phyloP scores from a whole-genome alignment of 2,888 invertebrate genomes.

The Thecophora atra region DNA sequence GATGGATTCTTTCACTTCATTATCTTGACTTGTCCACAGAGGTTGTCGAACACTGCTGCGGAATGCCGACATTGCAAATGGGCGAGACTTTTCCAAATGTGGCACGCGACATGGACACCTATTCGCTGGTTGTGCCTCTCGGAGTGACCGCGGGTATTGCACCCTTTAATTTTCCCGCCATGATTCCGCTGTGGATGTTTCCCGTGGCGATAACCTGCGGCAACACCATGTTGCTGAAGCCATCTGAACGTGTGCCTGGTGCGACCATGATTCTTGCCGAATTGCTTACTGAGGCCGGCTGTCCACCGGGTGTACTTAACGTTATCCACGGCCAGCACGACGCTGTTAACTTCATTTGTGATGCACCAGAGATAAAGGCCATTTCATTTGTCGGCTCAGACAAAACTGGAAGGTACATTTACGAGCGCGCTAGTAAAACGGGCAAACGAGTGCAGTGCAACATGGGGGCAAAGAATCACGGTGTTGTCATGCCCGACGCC shows the following conservation, averaged over 20 bases:
- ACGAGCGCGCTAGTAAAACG: slow-evolving; percentile 86
- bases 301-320: slow-evolving; percentile 96
- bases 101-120: slow-evolving; percentile 96
- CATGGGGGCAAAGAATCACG: slow-evolving; percentile 99
- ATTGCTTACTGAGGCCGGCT: slow-evolving; percentile 90
- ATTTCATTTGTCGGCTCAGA: slow-evolving; percentile 99
- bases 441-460: slow-evolving; percentile 98
- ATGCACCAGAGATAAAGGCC: slow-evolving; percentile 93
- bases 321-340: slow-evolving; percentile 96
- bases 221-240: slow-evolving; percentile 94
- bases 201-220: slow-evolving; percentile 88
- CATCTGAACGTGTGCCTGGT: slow-evolving; percentile 97
- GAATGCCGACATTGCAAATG: slow-evolving; percentile 89
- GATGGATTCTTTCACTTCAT: neutral
- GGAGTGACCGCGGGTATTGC: slow-evolving; percentile 91
- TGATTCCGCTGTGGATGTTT: slow-evolving; percentile 99
- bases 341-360: slow-evolving; percentile 97
- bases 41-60: slow-evolving; percentile 96
- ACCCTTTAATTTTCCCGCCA: slow-evolving; percentile 99
- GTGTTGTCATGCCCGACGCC: slow-evolving; percentile 95
- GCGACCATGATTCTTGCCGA: slow-evolving; percentile 96
- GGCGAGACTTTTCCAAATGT: slow-evolving; percentile 86
- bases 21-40: slow-evolving; percentile 69
- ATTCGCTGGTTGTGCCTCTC: slow-evolving; percentile 89
- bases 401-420: slow-evolving; percentile 94